phyloP scores from a whole-genome alignment of 2,113 vertebrate species.

The Guaruba guarouba region DNA sequence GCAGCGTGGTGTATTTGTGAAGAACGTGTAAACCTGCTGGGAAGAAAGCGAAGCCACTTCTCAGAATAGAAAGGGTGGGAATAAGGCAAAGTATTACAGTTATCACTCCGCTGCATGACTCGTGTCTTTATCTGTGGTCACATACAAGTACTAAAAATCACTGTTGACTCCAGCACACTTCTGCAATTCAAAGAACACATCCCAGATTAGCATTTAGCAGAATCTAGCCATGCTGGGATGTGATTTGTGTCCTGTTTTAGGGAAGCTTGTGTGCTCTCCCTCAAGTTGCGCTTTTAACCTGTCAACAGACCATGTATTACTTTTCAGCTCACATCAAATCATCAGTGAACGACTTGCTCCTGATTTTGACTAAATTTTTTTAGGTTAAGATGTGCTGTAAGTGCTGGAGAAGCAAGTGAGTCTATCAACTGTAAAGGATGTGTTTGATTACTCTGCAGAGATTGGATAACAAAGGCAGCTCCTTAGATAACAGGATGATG shows the following conservation, averaged over 20 bases:
- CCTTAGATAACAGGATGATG: neutral
- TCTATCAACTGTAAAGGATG: neutral
- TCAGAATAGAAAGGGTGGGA: neutral
- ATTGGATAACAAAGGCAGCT: neutral
- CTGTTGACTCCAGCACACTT: neutral
- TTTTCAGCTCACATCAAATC: neutral
- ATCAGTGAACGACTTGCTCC: neutral
- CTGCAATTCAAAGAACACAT: neutral
- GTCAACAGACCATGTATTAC: neutral
- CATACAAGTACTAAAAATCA: rapidly evolving
- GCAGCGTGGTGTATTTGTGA: neutral
- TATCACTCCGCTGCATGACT: neutral
- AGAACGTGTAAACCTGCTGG: neutral
- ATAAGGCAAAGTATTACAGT: neutral
- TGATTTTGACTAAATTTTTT: neutral
- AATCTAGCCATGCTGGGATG: neutral
- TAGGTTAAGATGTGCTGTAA: neutral
- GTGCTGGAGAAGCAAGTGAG: neutral
- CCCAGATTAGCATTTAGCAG: neutral
- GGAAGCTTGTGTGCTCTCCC: neutral
- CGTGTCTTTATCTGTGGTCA: neutral
- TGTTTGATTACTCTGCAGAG: rapidly evolving
- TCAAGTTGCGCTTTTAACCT: neutral
- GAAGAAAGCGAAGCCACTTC: neutral
- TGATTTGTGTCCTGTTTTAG: neutral